Base-by-base conservation (phyloP, 1,140 invertebrate species). In the Drosophila kanapiae region DNA sequence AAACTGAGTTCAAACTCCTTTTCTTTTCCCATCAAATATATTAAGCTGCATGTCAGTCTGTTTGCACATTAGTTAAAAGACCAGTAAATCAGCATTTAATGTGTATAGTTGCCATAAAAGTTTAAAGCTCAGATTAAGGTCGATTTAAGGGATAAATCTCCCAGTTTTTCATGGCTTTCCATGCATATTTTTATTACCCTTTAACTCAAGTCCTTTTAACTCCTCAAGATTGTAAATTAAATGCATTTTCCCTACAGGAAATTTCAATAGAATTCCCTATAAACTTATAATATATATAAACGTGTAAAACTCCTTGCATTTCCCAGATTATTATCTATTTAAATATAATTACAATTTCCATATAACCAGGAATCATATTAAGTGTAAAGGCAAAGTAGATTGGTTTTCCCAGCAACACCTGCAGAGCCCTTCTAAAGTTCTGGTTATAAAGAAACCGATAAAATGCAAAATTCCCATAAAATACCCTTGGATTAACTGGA, bases 401-500 rank as follows among this genome's bases (percentile, higher is more conserved):
- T 37, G 23, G 1, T 9, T 54, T 54, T 38, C 1, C 53, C 33
- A 23, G 33, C 18, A 54, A 54, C 53, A 54, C 33, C 53, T 54
- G 53, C 13, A 37, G 37, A 38, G 33, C 53, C 37, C 27, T 40
- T 63, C 14, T 9, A 11, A 18, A 43, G 54, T 51, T 37, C 31
- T 13, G 23, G 16, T 35, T 23, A 11, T 38, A 42, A 51, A 18
- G 27, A 33, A 43, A 43, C 0, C 35, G 10, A 33, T 63, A 23
- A 31, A 23, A 16, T 16, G 57, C 4, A 3, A 53, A 70, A 51
- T 71, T 59, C 14, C 29, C 18, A 49, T 59, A 56, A 35, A 71
- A 72, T 58, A 33, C 35, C 29, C 6, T 47, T 35, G n/a, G 42
- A 70, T 59, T 18, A 27, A 14, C 43, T 1, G 13, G 37, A 71